A percentile compares a stretch with the other conserved stretches of the same genome.
Evolutionary conservation across 2,113 vertebrate genomes (phyloP).

Genomic region (Puma concolor): DNA sequence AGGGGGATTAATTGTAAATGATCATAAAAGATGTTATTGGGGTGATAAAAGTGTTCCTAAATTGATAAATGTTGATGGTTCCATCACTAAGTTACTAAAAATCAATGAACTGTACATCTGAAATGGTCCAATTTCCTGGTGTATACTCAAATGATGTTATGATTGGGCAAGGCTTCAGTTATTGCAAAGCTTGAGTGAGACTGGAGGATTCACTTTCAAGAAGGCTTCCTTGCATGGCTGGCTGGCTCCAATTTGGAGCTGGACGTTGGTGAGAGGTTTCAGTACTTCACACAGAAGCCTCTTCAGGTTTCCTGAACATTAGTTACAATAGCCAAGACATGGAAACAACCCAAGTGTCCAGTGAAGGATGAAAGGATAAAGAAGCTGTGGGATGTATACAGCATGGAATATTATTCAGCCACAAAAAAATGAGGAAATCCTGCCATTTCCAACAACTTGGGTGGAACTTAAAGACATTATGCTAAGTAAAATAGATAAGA

Average conservation of each 20-base stretch:
- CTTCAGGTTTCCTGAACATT: not conserved
- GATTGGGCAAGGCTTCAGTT: not conserved
- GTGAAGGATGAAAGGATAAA: not conserved
- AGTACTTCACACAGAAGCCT: not conserved
- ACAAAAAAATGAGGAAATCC: not conserved
- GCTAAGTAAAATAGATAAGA: not conserved
- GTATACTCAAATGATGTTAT: not conserved
- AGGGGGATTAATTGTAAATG: not conserved
- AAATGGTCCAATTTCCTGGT: not conserved
- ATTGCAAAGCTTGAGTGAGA: not conserved
- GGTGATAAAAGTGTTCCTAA: not conserved
- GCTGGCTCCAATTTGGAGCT: not conserved
- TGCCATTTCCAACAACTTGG: not conserved
- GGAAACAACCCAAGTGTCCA: not conserved
- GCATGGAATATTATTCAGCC: not conserved
- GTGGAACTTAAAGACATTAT: not conserved
- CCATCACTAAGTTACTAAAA: not conserved
- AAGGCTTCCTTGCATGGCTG: not conserved
- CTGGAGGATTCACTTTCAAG: not conserved
- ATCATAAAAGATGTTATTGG: not conserved
- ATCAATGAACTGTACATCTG: not conserved
- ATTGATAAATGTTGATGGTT: not conserved
- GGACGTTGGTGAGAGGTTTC: not conserved
- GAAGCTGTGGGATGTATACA: not conserved
- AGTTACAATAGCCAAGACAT: not conserved